Evolutionary conservation across 2,113 vertebrate species (phyloP).

Genomic region (Anser brachyrhynchus): DNA sequence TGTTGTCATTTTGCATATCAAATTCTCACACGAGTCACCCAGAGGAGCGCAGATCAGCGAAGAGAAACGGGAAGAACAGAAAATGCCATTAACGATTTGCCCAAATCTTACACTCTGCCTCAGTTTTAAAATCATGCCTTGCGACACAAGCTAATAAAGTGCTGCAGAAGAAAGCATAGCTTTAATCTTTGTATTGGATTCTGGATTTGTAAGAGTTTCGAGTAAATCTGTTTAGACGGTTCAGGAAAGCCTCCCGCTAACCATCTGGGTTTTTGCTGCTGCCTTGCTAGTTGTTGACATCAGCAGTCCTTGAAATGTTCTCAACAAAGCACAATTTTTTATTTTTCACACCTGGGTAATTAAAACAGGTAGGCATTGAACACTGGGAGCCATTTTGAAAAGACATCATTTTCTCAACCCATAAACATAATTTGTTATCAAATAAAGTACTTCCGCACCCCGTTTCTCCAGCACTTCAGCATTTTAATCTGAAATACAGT

Average conservation of each 20-base stretch:
- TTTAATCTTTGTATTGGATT: neutral
- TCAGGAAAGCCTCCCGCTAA: neutral
- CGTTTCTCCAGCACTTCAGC: constrained; percentile 40
- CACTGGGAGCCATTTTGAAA: constrained; percentile 16
- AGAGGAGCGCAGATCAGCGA: neutral
- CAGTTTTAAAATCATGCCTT: neutral
- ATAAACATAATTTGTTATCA: constrained; percentile 51
- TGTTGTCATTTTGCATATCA: neutral
- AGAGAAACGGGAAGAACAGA: neutral
- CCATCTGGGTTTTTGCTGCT: neutral
- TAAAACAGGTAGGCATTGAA: constrained; percentile 36
- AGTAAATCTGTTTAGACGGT: neutral
- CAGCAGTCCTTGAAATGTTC: constrained; percentile 46
- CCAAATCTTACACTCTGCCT: neutral
- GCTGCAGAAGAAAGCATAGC: neutral
- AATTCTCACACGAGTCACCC: neutral
- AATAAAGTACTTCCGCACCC: constrained; percentile 55
- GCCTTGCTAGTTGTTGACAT: neutral
- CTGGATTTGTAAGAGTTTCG: neutral
- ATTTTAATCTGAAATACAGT: constrained; percentile 39
- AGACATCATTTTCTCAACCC: constrained; percentile 45
- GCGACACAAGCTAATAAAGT: neutral
- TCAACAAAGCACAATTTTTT: neutral
- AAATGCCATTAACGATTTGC: neutral
- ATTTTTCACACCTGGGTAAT: constrained; percentile 54